A percentile compares a stretch with the other conserved stretches of the same genome.
Evolutionary conservation across 2,113 vertebrate species (phyloP).

Genomic region (Zosterops borbonicus): DNA sequence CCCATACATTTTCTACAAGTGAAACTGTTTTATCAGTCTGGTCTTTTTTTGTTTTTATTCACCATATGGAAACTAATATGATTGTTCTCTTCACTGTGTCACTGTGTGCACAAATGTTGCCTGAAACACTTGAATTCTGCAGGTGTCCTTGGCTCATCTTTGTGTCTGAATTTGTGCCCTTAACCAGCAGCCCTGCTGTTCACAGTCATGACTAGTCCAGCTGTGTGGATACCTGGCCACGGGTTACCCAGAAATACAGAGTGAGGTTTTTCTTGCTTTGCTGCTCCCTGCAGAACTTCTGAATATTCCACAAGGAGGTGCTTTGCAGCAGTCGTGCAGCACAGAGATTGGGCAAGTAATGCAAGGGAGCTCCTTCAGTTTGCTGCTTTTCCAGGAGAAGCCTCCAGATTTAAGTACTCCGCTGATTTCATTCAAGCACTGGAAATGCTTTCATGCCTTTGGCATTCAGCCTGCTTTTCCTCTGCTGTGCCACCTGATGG

Average conservation of each 20-base stretch:
- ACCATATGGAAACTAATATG: not conserved
- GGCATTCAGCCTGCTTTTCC: not conserved
- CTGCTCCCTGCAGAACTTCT: not conserved
- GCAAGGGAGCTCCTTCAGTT: not conserved
- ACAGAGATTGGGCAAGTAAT: accelerated
- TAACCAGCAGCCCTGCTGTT: not conserved
- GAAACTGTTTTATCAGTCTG: not conserved
- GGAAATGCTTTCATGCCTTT: not conserved
- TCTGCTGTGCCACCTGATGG: conserved; percentile 9
- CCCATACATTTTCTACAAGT: not conserved
- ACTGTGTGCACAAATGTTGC: not conserved
- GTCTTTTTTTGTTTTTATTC: not conserved
- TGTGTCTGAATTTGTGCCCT: not conserved
- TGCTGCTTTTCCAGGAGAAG: not conserved
- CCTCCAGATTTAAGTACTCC: not conserved
- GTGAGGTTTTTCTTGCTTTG: not conserved
- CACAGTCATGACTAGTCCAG: not conserved
- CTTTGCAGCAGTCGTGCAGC: not conserved
- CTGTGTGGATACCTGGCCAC: not conserved
- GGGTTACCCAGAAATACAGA: not conserved
- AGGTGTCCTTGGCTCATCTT: not conserved
- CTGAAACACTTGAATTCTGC: not conserved
- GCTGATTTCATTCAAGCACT: not conserved
- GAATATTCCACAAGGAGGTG: not conserved
- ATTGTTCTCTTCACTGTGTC: not conserved